Evolutionary conservation across 2,888 invertebrate species (phyloP).

Genomic region (Seladonia tumulorum): DNA sequence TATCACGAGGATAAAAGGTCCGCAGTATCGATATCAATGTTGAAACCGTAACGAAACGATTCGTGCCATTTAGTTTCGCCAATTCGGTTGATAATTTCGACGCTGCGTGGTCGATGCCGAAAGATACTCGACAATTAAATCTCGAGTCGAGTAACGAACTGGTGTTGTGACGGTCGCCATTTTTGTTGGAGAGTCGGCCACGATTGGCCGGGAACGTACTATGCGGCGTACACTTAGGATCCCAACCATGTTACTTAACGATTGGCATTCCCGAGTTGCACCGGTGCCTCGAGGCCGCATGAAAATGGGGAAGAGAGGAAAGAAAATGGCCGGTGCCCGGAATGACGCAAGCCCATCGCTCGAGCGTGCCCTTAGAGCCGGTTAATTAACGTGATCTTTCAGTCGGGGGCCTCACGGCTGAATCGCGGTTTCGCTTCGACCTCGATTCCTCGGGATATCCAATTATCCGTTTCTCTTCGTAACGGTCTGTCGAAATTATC

Average conservation of each 20-base stretch:
- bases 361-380: conserved; percentile 34
- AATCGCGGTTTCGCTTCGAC: conserved; percentile 56
- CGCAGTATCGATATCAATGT: neutral
- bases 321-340: neutral
- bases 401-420: conserved; percentile 25
- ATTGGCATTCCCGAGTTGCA: neutral
- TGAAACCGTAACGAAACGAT: neutral
- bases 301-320: conserved; percentile 16
- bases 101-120: neutral
- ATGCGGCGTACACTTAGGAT: neutral
- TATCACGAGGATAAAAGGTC: neutral
- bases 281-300: conserved; percentile 21
- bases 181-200: neutral
- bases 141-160: neutral
- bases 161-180: neutral
- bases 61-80: neutral
- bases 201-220: neutral
- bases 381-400: conserved; percentile 61
- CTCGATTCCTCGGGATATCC: conserved; percentile 63
- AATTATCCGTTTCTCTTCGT: conserved; percentile 64
- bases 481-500: conserved; percentile 49
- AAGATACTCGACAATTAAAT: neutral
- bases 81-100: neutral
- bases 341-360: conserved; percentile 28
- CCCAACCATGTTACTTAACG: conserved; percentile 4